Conservation (phyloP, 30 jellyfish, hydroid and myxozoan genomes). For the Turritopsis dohrnii region DNA sequence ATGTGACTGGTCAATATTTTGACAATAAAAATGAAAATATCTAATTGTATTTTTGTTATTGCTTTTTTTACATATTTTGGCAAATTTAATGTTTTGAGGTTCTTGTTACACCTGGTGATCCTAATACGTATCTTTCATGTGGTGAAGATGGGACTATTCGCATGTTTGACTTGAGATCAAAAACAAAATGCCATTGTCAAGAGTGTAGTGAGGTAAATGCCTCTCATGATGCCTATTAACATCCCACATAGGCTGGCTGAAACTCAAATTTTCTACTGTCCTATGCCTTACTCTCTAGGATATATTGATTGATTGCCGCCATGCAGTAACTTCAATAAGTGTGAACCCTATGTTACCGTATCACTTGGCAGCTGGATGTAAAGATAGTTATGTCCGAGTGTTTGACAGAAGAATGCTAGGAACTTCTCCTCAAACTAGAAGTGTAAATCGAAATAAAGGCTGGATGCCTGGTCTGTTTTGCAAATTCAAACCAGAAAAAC, state of each 20-base stretch:
- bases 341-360: constrained; percentile 68
- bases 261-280: no score
- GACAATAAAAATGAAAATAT: no score
- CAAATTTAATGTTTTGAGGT: constrained; percentile 30
- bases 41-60: not conserved
- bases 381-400: constrained; percentile 63
- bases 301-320: constrained; percentile 44
- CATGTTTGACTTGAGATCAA: constrained; percentile 67
- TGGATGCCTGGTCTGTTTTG: constrained; percentile 42
- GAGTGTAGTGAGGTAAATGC: constrained; percentile 67
- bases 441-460: constrained; percentile 7
- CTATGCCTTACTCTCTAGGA: constrained; percentile 39
- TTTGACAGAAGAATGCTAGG: constrained; percentile 60
- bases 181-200: constrained; percentile 58
- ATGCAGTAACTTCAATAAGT: constrained; percentile 55
- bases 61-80: not conserved
- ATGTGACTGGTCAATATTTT: no score
- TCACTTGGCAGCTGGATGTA: constrained; percentile 79
- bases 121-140: constrained; percentile 69
- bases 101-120: constrained; percentile 63
- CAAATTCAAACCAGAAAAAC: constrained; percentile 45
- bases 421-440: constrained; percentile 33
- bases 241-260: no score
- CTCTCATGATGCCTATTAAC: no score
- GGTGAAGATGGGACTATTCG: constrained; percentile 96